These are phyloP conservation scores for Lypha dubia DNA, from an alignment of 2,888 invertebrate species.

Conservation along the genomic window DNA sequence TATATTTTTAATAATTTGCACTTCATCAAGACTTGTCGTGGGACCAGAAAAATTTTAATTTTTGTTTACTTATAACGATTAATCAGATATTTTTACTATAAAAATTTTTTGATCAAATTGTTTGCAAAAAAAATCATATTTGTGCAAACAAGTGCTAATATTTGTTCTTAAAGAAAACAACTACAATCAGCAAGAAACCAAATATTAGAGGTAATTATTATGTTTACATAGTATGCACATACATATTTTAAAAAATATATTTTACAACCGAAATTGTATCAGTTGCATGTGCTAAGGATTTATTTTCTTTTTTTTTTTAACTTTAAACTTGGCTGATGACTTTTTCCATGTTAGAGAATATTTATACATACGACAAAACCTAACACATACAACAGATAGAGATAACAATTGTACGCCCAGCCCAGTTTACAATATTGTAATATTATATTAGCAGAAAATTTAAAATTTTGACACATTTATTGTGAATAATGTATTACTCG, in stretches of 20 bases:
- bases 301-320: too few species aligned
- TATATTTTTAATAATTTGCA: slow-evolving; percentile 66
- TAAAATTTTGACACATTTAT: too few species aligned
- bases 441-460: too few species aligned
- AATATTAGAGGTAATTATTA: slow-evolving; percentile 28
- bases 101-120: slow-evolving; percentile 22
- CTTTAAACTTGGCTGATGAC: too few species aligned
- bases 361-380: too few species aligned
- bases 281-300: too few species aligned
- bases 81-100: slow-evolving; percentile 11
- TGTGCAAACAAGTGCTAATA: slow-evolving; percentile 23
- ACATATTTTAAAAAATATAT: background rate
- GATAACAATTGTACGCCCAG: too few species aligned
- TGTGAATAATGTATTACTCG: too few species aligned
- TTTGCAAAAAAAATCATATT: slow-evolving; percentile 36
- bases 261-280: too few species aligned
- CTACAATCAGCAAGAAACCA: slow-evolving; percentile 3
- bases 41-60: slow-evolving; percentile 73
- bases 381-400: too few species aligned
- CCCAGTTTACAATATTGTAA: too few species aligned
- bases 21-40: slow-evolving; percentile 72
- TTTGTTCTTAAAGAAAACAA: background rate
- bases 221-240: background rate
- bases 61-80: slow-evolving; percentile 69
- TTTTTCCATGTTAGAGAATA: too few species aligned